A percentile compares a stretch with the other conserved stretches of the same genome.
Conservation (phyloP, 2,113 vertebrate species). For the rat (Rattus norvegicus) region GRCr8 NC_086029.1:52607501-52608000, state of each 20-base stretch:
- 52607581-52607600: not conserved
- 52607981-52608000: not conserved
- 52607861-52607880: not conserved
- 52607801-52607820: not conserved
- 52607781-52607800: not conserved
- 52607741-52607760: not conserved
- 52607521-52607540: not conserved
- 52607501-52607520: too few species aligned
- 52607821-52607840: too few species aligned
- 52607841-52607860: not conserved
- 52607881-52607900: not conserved
- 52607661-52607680: not conserved
- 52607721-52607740: not conserved
- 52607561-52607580: not conserved
- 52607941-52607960: fast-evolving
- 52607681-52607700: not conserved
- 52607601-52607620: not conserved
- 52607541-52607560: not conserved
- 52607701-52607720: not conserved
- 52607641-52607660: not conserved
- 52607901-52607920: too few species aligned
- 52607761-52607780: not conserved
- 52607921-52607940: not conserved
- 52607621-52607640: not conserved
- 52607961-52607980: not conserved